Percentiles rank a stretch among this genome's conserved stretches.
These are phyloP conservation scores for Drosophila arawakana DNA, from an alignment of 1,140 invertebrate genomes.

Conservation along the genomic window DNA sequence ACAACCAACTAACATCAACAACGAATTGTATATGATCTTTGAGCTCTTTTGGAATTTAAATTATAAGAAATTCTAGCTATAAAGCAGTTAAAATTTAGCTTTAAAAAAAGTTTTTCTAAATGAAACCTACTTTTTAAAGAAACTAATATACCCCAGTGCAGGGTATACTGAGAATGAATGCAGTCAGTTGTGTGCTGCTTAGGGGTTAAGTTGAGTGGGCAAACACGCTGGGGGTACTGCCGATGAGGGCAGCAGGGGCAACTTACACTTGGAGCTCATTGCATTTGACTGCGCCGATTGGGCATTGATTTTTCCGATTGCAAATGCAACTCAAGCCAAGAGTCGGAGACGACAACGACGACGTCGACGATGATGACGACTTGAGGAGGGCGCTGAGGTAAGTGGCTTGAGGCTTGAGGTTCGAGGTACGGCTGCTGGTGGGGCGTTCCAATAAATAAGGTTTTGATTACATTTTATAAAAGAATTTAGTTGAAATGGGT, in stretches of 20 bases:
- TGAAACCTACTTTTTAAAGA: no score
- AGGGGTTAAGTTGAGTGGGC: constrained; percentile 15
- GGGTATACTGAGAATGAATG: constrained; percentile 31
- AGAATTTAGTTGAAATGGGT: constrained; percentile 75
- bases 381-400: constrained; percentile 42
- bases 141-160: not conserved
- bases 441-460: constrained; percentile 73
- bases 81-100: no score
- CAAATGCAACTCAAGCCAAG: constrained; percentile 76
- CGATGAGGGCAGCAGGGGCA: constrained; percentile 13
- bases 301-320: constrained; percentile 73
- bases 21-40: not conserved
- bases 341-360: constrained; percentile 29
- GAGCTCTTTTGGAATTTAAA: no score
- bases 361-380: constrained; percentile 51
- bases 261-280: constrained; percentile 67
- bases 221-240: not conserved
- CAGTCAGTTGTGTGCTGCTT: constrained; percentile 34
- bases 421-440: not conserved
- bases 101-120: no score
- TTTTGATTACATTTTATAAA: constrained; percentile 84
- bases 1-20: not conserved
- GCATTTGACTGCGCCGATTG: constrained; percentile 67
- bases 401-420: not conserved
- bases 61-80: no score